Evolutionary conservation across 2,888 invertebrate species (phyloP), one percentile per base, ranked within the genome.

Genomic region (Pandemis heparana): DNA sequence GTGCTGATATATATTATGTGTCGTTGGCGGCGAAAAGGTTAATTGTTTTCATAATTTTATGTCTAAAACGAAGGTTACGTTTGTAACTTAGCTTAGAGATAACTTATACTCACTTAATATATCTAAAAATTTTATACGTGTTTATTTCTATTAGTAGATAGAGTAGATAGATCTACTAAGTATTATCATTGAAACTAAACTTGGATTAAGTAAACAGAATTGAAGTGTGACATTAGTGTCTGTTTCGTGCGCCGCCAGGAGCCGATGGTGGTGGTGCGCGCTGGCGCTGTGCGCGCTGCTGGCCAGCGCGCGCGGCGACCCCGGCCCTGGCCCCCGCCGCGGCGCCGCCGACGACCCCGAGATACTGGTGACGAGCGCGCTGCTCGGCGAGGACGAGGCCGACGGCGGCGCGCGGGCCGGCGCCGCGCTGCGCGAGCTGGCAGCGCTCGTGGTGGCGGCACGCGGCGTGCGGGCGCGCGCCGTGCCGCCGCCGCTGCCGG

Each of bases 381-480:
- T 69, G 53, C 53, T 59, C n/a, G 69, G 74, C 46, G 74, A 63
- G 43, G 65, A 61, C 41, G 60, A 61, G 18, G 53, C 14, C 51
- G 10, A 8, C 67, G 18, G 43, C 61, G 62, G 76, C 51, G 71
- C 59, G 70, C 51, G 68, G 53, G 70, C 67, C 48, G 67, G 71
- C 69, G 66, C 48, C 62, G 81, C 76, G 75, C 80, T 48, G 83
- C 79, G 75, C 38, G 74, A 71, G 48, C 39, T 72, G 32, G 51
- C 38, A 38, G 82, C 80, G 48, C 61, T 71, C 56, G 75, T 74
- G 68, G 80, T 86, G 75, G 71, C 72, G 5, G 80, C 80, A 71
- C 77, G 81, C 48, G 88, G 86, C 18, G 79, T 82, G 69, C 75
- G 68, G 43, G 83, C 85, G 23, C 70, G 38, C 5, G 48, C 67